A percentile compares a stretch with the other conserved stretches of the same genome.
Conservation (phyloP, 2,888 invertebrate species). For the Notocelia uddmanniana region DNA sequence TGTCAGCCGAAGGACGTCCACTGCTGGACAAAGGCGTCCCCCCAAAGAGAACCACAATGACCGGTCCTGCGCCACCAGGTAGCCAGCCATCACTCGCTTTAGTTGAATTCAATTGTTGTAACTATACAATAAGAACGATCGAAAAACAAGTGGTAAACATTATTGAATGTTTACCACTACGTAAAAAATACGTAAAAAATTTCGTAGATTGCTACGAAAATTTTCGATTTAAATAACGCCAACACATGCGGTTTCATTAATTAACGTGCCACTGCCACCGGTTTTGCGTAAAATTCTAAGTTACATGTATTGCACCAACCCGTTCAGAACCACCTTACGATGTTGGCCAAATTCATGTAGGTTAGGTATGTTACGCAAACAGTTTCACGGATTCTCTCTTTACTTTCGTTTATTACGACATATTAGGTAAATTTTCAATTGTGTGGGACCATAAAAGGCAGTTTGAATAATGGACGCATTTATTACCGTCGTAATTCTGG, state of each 20-base stretch:
- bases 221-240: neutral
- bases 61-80: too few species aligned
- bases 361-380: conserved; percentile 62
- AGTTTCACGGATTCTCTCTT: conserved; percentile 61
- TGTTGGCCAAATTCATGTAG: conserved; percentile 53
- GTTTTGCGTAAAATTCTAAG: conserved; percentile 34
- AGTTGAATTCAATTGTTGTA: too few species aligned
- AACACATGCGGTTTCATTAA: conserved; percentile 3
- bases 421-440: conserved; percentile 53
- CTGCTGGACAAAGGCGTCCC: too few species aligned
- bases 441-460: conserved; percentile 41
- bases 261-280: conserved; percentile 9
- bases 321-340: conserved; percentile 30
- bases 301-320: conserved; percentile 38
- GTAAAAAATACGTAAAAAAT: too few species aligned
- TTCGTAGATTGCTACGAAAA: too few species aligned
- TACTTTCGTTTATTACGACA: conserved; percentile 69
- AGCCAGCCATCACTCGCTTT: too few species aligned
- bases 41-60: too few species aligned
- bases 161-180: too few species aligned
- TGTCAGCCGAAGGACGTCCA: too few species aligned
- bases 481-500: neutral
- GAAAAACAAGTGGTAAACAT: too few species aligned
- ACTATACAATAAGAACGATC: too few species aligned
- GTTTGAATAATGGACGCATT: conserved; percentile 17